Evolutionary conservation across 1,140 invertebrate genomes (phyloP).

Genomic region (Goniozus legneri): DNA sequence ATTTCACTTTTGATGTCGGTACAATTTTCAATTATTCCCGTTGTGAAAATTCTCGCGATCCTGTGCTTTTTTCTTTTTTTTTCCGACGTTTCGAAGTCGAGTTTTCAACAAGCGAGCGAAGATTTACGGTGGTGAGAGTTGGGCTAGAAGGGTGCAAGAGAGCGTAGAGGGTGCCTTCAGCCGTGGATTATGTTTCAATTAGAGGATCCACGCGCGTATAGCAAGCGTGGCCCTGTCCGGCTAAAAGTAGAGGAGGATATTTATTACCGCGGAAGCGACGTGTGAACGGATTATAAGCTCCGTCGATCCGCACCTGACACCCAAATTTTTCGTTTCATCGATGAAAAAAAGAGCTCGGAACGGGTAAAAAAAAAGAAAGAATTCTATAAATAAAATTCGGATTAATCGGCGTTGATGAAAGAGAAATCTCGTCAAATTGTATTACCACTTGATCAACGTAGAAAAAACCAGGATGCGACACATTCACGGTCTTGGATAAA

Average conservation of each 20-base stretch:
- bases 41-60: background rate
- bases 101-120: constrained; percentile 6
- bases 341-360: background rate
- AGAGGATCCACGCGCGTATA: constrained; percentile 28
- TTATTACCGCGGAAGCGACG: constrained; percentile 28
- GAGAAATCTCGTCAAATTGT: no score
- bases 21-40: background rate
- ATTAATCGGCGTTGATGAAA: no score
- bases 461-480: no score
- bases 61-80: background rate
- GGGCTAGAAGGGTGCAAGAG: background rate
- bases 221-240: constrained; percentile 19
- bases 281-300: constrained; percentile 21
- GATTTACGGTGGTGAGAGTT: constrained; percentile 36
- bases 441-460: no score
- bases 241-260: constrained; percentile 39
- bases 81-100: background rate
- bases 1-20: no score
- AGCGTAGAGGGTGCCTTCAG: constrained; percentile 30
- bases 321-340: constrained; percentile 20
- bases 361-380: no score
- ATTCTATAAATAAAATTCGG: no score
- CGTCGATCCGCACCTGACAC: constrained; percentile 7
- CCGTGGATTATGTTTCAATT: constrained; percentile 49
- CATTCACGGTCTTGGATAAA: no score